These are phyloP conservation scores for Tapirus indicus DNA, from an alignment of 2,797 vertebrate species.

Conservation along the genomic window DNA sequence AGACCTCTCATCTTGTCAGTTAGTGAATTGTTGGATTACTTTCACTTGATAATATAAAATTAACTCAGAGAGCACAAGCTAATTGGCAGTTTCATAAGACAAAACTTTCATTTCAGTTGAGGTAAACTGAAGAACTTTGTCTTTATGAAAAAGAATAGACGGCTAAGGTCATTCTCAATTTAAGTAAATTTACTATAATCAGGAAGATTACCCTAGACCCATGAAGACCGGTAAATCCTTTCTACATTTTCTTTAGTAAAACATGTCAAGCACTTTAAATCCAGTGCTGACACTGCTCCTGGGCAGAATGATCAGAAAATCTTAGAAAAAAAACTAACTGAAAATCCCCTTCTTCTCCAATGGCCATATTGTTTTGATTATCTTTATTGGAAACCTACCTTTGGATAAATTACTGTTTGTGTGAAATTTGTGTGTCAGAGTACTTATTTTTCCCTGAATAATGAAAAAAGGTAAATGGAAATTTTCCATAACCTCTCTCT, in stretches of 20 bases:
- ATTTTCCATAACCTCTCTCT: not conserved
- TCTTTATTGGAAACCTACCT: not conserved
- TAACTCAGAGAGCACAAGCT: not conserved
- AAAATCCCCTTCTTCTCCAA: not conserved
- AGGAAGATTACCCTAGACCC: not conserved
- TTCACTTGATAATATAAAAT: slow-evolving; percentile 13
- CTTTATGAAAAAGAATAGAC: slow-evolving; percentile 6
- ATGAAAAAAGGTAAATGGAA: not conserved
- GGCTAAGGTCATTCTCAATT: not conserved
- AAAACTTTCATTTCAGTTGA: not conserved
- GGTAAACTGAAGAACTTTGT: not conserved
- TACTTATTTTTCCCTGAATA: not conserved
- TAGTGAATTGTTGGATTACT: not conserved
- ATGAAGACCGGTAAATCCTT: not conserved
- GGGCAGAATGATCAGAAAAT: not conserved
- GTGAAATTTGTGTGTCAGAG: not conserved
- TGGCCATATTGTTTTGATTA: not conserved
- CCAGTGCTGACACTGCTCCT: not conserved
- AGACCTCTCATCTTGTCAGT: not conserved
- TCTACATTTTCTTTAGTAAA: slow-evolving; percentile 14
- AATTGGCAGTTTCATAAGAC: not conserved
- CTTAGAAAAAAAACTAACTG: not conserved
- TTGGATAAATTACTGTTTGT: not conserved
- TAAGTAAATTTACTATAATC: not conserved
- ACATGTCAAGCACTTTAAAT: not conserved